A percentile compares a stretch with the other conserved stretches of the same genome.
Evolutionary conservation across 1,140 invertebrate species (phyloP).

Genomic region (Linepithema humile): DNA sequence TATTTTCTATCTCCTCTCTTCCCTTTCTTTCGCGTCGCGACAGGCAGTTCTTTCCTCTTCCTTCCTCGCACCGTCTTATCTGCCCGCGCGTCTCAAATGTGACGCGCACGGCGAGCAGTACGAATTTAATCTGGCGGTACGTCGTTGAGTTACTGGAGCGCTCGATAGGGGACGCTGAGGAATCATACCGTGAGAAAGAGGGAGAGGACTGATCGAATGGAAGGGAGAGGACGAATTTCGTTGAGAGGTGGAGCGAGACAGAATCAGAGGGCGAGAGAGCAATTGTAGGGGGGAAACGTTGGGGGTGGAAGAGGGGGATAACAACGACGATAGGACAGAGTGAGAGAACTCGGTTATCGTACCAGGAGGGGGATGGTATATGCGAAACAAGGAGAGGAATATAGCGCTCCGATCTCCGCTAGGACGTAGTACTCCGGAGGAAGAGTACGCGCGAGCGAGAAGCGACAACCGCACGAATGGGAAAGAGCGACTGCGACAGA

Average conservation of each 20-base stretch:
- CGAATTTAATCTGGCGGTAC: conserved; percentile 83
- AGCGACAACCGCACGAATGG: conserved; percentile 45
- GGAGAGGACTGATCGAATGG: conserved; percentile 17
- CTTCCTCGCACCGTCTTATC: conserved; percentile 71
- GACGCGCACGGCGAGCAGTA: conserved; percentile 65
- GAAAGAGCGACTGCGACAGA: conserved; percentile 61
- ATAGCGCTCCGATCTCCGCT: conserved; percentile 55
- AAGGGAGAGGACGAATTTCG: conserved; percentile 45
- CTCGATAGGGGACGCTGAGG: conserved; percentile 79
- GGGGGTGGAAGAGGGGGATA: conserved; percentile 61
- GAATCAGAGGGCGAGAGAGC: conserved; percentile 62
- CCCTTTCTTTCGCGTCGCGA: conserved; percentile 23
- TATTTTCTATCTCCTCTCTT: conserved; percentile 1
- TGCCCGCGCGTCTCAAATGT: conserved; percentile 63
- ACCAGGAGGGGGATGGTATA: conserved; percentile 62
- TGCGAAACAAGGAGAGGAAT: conserved; percentile 67
- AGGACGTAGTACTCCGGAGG: conserved; percentile 57
- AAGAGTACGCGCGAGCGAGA: conserved; percentile 64
- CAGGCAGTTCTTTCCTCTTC: conserved; percentile 34
- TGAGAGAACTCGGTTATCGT: conserved; percentile 72
- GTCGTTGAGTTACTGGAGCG: conserved; percentile 79
- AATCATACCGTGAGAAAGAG: conserved; percentile 66
- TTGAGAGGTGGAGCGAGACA: conserved; percentile 67
- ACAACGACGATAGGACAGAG: conserved; percentile 66
- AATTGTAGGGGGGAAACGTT: conserved; percentile 64